Conservation (phyloP, 2,797 vertebrate genomes). For the Eulemur albifrons region DNA sequence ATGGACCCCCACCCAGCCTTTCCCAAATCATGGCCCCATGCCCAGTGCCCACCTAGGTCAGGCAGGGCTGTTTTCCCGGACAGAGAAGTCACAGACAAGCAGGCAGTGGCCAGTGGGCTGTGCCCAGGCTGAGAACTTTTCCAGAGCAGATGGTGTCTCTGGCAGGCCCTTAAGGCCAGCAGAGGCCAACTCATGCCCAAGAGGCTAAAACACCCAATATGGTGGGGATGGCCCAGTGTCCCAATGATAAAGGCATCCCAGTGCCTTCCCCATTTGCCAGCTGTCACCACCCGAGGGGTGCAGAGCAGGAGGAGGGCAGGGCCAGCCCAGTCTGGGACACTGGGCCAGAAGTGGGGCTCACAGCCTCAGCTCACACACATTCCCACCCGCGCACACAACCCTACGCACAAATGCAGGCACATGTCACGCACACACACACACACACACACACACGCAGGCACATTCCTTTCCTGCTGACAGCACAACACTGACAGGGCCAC, state of each 20-base stretch:
- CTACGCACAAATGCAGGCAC: not conserved
- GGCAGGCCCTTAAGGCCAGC: not conserved
- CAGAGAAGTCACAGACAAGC: not conserved
- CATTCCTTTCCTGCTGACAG: not conserved
- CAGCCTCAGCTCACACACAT: not conserved
- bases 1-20: not conserved
- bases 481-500: not conserved
- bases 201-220: constrained; percentile 16
- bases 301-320: not conserved
- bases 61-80: not conserved
- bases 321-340: not conserved
- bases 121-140: not conserved
- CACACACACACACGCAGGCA: not conserved
- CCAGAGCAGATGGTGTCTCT: constrained; percentile 15
- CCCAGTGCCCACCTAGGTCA: not conserved
- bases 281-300: not conserved
- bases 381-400: no score
- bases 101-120: not conserved
- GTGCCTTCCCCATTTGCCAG: not conserved
- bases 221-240: not conserved
- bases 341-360: not conserved
- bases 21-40: not conserved
- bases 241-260: not conserved
- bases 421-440: not conserved
- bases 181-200: not conserved